Percentiles rank a stretch among this genome's conserved stretches.
phyloP scores from a whole-genome alignment of 2,113 vertebrate species.

The Formicarius rufipectus region DNA sequence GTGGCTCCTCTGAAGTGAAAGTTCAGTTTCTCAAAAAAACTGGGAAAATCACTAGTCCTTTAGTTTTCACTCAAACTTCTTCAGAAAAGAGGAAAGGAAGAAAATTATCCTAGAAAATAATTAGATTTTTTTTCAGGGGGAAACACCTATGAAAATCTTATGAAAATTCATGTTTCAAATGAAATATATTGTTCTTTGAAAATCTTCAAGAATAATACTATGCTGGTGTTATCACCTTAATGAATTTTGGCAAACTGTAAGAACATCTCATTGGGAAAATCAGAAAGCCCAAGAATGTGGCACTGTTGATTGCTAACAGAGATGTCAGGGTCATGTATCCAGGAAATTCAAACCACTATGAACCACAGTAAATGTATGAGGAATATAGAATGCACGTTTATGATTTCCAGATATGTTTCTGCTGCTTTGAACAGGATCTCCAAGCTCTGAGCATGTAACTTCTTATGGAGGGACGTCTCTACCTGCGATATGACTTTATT shows the following conservation, averaged over 20 bases:
- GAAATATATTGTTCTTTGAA: background rate
- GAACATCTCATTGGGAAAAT: background rate
- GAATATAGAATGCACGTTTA: background rate
- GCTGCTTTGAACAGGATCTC: background rate
- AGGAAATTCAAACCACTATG: background rate
- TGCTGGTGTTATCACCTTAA: background rate
- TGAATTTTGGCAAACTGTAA: background rate
- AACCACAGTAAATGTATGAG: background rate
- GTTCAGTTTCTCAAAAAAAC: accelerated
- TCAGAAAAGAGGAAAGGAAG: background rate
- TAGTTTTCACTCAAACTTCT: background rate
- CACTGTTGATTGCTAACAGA: background rate
- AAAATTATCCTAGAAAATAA: background rate
- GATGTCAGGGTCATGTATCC: background rate
- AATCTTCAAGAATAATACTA: background rate
- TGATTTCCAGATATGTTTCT: background rate
- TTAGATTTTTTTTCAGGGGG: background rate
- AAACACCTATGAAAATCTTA: background rate
- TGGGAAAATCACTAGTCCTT: background rate
- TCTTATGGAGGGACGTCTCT: background rate
- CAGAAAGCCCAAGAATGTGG: background rate
- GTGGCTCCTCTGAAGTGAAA: background rate
- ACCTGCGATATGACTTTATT: background rate
- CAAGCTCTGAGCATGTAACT: background rate
- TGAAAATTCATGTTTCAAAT: background rate